Evolutionary conservation across 2,888 invertebrate species (phyloP), one percentile per base, ranked within the genome.

Genomic region (Lepidochrysops patricia): DNA sequence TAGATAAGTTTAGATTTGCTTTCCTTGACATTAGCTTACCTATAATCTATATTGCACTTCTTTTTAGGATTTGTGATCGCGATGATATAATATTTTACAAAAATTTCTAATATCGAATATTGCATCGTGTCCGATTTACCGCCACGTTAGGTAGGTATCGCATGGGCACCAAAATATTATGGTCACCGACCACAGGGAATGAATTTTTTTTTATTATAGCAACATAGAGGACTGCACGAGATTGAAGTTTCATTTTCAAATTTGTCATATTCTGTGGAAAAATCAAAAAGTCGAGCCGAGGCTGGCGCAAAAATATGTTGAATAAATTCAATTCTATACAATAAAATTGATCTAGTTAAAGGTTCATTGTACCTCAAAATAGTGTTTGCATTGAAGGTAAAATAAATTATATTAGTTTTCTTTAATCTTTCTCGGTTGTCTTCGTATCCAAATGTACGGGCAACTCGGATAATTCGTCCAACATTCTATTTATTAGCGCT

Each of bases 361-460:
- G 23, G 49, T 4, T 23, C 75, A 75, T 76, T 64, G 76, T 73
- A 63, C 75, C 72, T 75, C 72, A 77, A 70, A 79, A 75, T 73
- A 84, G 84, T 84, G 81, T 81, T 73, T 82, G 82, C 82, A 80
- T 80, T 80, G 77, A 83, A 87, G 85, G 87, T 87, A 87, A 86
- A 71, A 77, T 73, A 73, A 68, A 67, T 68, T 68, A 67, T 67
- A 68, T 67, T 66, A 23, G 32, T 34, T 60, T 32, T 62, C 59
- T 54, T 13, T 25, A 27, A 58, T 43, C 12, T 23, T 19, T n/a
- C 19, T 43, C 43, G 34, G 25, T 25, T 60, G 52, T 60, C 63
- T 65, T 60, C 59, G 57, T 61, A 32, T 1, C 19, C 23, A 13
- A 12, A 19, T 19, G 43, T 19, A 9, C 43, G 43, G 23, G 23